Evolutionary conservation across 2,888 invertebrate genomes (phyloP), one percentile per base, ranked within the genome.

Genomic region (Gerris lacustris): DNA sequence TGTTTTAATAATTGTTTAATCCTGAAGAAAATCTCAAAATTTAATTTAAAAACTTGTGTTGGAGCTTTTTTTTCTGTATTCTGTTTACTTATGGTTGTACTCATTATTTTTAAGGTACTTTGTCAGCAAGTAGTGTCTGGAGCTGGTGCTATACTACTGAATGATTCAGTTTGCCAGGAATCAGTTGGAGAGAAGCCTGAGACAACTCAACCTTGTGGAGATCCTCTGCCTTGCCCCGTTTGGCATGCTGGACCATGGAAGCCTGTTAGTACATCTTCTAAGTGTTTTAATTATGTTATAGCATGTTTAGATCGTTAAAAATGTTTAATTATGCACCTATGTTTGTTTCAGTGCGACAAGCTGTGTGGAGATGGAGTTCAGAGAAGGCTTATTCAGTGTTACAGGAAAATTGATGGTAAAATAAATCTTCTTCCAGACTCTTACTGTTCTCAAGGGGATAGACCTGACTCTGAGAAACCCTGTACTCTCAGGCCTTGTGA

Each of bases 161-260:
- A 88, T 47, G 92, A 94, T 74, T 82, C 85, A 6, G 86, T 88
- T 73, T 96, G 95, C 78, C 82, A 86, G 63, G 84, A 87, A 66
- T 81, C 82, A 18, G 81, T 85, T 2, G 90, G 89, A 0, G 85
- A 87, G 0, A 90, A 89, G 77, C 93, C 92, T 0, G 82, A 84
- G 6, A 83, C 85, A 11, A 84, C 84, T 72, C 86, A 89, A 77
- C 83, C 86, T 70, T 96, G 96, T 80, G 92, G 92, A 79, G 84
- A 85, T 70, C 88, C 89, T 72, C 84, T 87, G 45, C 85, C 87
- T 44, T 96, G 96, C 78, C 94, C 96, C 0, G 84, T 86, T 69
- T 97, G 94, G 91, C 91, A 92, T 78, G 83, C 87, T 44, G 94
- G 91, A 70, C 90, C 91, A 6, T 98, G 97, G 97, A 89, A 88